Base-by-base conservation (phyloP, 2,113 vertebrate genomes). In the Solea solea region DNA sequence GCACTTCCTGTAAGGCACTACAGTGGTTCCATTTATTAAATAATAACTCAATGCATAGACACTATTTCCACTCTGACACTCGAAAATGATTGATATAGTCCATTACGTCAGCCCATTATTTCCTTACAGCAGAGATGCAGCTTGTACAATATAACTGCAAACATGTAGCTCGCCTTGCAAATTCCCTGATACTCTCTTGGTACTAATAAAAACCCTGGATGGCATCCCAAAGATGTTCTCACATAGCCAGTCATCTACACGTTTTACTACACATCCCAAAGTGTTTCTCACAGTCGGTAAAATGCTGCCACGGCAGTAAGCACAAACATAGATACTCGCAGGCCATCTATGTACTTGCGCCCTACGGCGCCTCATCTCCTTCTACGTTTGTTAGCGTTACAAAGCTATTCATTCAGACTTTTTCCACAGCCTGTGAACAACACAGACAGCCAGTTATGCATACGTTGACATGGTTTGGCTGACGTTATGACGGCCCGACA, bases 401-500 rank as follows among this genome's bases (percentile, higher is more conserved):
- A 39, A 62, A 72, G 59, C 14, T 39, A 21, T 40, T 74, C 62
- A 72, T 68, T 74, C 65, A 72, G 40, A 61, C 27, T 5, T 0
- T 49, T 69, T 72, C 21, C 74, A 54, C 50, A 34, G 62, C 27
- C 21, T 15, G 50, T 54, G 63, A 77, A 64, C 66, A 21, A 40
- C 25, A 42, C 16, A 69, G 76, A 63, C 67, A 81, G 75, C 9
- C 71, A 4, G 67, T 48, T 62, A 34, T 64, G 63, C 16, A 61
- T 21, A 69, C 57, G 41, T 15, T 62, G 72, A 73, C 68, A 13
- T 21, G 50, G 52, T 53, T 69, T 44, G 51, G 64, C 64, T 71
- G 73, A 72, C 51, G 49, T 65, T 46, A 50, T 44, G 81, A 81
- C 68, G 76, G 52, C 40, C 12, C 53, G 81, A 69, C 74, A 69